Base-by-base conservation (phyloP, 2,888 invertebrate species). In the Tenthredo notha region DNA sequence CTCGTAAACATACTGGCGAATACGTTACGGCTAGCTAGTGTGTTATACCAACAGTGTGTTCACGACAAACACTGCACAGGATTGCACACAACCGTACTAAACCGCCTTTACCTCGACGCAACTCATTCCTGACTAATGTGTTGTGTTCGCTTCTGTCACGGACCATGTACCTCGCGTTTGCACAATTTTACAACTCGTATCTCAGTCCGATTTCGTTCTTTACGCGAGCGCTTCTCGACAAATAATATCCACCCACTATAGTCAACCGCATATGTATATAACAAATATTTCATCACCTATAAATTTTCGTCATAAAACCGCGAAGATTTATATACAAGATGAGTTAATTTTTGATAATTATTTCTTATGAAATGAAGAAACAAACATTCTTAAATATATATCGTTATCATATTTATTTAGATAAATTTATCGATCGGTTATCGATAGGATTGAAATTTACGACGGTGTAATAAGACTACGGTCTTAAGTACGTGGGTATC, bases 121-220 rank as follows among this genome's bases (percentile, higher is more conserved):
- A 78, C 67, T 80, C 86, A 74, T 75, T 86, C 88, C 87, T 92
- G 92, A 92, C 91, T 92, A 92, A 92, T 92, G 92, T 92, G 92
- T 92, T 92, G 92, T 80, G 80, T 92, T 92, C 92, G 90, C 90
- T 88, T 90, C 86, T 89, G 90, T 90, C 90, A 91, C 90, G 90
- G 89, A 90, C 91, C 91, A 91, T 92, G 90, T 90, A 92, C 90
- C 80, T 80, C 80, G 80, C 80, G 80, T 80, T 80, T 80, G 80
- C 80, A 50, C 50, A 80, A 80, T 80, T 80, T 80, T 80, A 80
- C 80, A 80, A 80, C 80, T 80, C 80, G 80, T 80, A 80, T 80
- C 80, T 80, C 80, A 80, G 58, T 61, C 33, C 61, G 80, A 80
- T 80, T 80, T 80, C 80, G 40, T 77, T 77, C 77, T 77, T 77